Percentiles rank a stretch among this genome's conserved stretches.
phyloP scores from a whole-genome alignment of 2,888 invertebrate species.

The Ferrisia virgata region DNA sequence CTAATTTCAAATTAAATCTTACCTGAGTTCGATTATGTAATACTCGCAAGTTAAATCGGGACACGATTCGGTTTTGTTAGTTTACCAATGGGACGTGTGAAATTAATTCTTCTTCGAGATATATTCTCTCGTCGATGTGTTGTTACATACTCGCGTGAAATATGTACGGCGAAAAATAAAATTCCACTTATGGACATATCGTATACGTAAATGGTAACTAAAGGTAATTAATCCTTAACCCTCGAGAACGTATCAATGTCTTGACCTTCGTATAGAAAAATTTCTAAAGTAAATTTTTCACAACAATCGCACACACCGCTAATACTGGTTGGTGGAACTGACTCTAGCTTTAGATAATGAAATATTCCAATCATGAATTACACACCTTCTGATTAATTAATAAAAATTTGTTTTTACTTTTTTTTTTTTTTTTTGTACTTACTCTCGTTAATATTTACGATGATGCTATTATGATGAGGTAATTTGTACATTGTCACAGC shows the following conservation, averaged over 20 bases:
- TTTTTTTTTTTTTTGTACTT: no score
- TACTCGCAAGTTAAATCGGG: not conserved
- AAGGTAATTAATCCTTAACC: not conserved
- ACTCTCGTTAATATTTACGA: not conserved
- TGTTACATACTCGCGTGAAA: not conserved
- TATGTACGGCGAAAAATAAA: not conserved
- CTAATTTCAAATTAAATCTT: not conserved
- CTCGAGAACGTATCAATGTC: not conserved
- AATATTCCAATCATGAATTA: not conserved
- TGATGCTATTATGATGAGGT: not conserved
- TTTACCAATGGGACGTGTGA: no score
- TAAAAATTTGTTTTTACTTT: not conserved
- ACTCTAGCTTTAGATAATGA: not conserved
- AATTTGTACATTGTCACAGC: not conserved
- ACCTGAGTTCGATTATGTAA: not conserved
- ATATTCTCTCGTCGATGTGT: not conserved
- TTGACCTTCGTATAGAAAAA: constrained; percentile 7
- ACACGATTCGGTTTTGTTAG: no score
- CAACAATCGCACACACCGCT: not conserved
- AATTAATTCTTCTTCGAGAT: not conserved
- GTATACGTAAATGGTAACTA: not conserved
- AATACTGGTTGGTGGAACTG: no score
- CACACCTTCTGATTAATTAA: not conserved
- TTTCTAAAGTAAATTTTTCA: not conserved
- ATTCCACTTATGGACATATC: not conserved